Conservation (phyloP, 2,888 invertebrate species). For the Pandemis heparana region DNA sequence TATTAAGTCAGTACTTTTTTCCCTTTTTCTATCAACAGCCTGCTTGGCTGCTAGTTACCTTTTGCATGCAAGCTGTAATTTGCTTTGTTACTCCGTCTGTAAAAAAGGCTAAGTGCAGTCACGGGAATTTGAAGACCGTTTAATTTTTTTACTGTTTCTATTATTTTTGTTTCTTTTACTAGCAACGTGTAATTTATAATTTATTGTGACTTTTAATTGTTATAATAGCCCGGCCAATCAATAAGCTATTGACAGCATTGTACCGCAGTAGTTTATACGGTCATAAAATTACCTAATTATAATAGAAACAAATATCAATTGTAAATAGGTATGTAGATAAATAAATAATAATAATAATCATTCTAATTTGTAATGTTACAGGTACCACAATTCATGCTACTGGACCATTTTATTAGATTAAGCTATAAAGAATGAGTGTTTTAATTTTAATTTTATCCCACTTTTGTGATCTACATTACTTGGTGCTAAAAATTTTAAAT, state of each 20-base stretch:
- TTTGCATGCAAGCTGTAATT: conserved; percentile 30
- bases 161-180: neutral
- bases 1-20: conserved; percentile 12
- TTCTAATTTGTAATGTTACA: neutral
- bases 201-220: neutral
- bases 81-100: conserved; percentile 14
- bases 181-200: neutral
- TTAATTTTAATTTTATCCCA: no score
- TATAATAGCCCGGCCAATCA: neutral
- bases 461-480: neutral
- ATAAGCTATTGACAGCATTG: neutral
- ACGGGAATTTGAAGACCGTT: conserved; percentile 1
- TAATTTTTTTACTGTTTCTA: neutral
- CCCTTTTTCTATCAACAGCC: neutral
- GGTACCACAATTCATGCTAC: no score
- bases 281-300: neutral
- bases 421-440: no score
- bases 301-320: neutral
- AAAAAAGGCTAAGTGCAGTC: conserved; percentile 13
- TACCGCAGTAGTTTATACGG: neutral
- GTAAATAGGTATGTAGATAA: neutral
- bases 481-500: neutral
- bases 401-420: no score
- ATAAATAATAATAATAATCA: no score
- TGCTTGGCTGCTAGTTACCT: conserved; percentile 3